A percentile compares a stretch with the other conserved stretches of the same genome.
Evolutionary conservation across 1,140 invertebrate species (phyloP).

Genomic region (Heliconius eleuchia): DNA sequence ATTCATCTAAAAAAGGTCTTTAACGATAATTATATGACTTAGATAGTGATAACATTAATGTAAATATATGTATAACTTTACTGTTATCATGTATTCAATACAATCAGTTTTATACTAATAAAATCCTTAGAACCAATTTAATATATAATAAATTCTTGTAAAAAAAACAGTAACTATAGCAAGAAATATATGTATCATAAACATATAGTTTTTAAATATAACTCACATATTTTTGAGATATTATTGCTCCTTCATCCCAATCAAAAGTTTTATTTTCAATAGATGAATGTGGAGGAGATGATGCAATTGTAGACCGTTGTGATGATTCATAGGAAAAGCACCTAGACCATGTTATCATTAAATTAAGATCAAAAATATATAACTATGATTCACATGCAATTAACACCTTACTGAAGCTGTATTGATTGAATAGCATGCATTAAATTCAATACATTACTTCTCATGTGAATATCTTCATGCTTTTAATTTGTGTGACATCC

Average conservation of each 20-base stretch:
- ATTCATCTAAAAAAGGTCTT: no score
- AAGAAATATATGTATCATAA: constrained; percentile 6
- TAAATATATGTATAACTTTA: no score
- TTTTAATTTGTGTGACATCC: background rate
- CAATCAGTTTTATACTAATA: no score
- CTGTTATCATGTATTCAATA: no score
- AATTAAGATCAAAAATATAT: constrained; percentile 30
- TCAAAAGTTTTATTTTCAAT: constrained; percentile 82
- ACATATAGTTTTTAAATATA: background rate
- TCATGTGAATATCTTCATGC: constrained; percentile 16
- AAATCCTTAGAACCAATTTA: no score
- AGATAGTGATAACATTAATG: background rate
- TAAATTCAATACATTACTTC: constrained; percentile 8
- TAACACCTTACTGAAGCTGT: constrained; percentile 31
- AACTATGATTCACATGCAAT: constrained; percentile 32
- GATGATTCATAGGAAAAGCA: constrained; percentile 89
- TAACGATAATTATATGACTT: background rate
- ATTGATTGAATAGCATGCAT: constrained; percentile 21
- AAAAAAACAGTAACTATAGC: no score
- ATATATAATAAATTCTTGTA: no score
- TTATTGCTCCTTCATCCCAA: constrained; percentile 72
- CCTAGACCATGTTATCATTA: constrained; percentile 71
- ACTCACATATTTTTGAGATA: constrained; percentile 74
- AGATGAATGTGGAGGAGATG: constrained; percentile 84
- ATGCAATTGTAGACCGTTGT: constrained; percentile 82